Base-by-base conservation (phyloP, 2,113 vertebrate species). In the Mormyrus iriodes region DNA sequence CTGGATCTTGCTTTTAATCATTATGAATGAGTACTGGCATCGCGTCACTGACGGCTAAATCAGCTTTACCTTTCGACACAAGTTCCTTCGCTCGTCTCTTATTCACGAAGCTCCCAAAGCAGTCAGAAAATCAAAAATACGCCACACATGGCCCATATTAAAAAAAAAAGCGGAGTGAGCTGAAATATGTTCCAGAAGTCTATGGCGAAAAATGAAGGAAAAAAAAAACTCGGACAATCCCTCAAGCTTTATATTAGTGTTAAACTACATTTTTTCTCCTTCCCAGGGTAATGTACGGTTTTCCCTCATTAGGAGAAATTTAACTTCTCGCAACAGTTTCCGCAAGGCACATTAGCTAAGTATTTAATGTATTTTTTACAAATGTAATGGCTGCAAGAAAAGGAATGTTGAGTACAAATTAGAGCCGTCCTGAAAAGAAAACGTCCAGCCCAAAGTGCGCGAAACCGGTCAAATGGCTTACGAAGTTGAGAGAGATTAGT, bases 91-190 rank as follows among this genome's bases (percentile, higher is more conserved):
- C 31, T 82, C 17, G 48, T 73, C 6, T 27, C 49, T 24, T 53
- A 49, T 24, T 89, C 53, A 89, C 79, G 88, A 84, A 89, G 88
- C 55, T 55, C 55, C 51, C 35, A 31, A 61, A 61, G n/a, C 79
- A 52, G 5, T 52, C 35, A n/a, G 51, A 12, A 84, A 76, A 51
- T 27, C n/a, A 31, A 13, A 58, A 84, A 84, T 61, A 21, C 79
- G 52, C 88, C 76, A 58, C 88, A 89, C 39, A 89, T 84, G 88
- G 51, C 53, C 88, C 88, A 89, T 89, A 55, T 31, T 82, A 82
- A 52, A 76, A 88, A 48, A 21, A 9, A 44, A 35, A 31, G 10
- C 35, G 73, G 15, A 42, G 35, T 17, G n/a, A 27, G 76, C 49
- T 35, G 27, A 46, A 58, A 84, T 84, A n/a, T 52, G 19, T 55